Evolutionary conservation across 2,113 vertebrate genomes (phyloP), one percentile per base, ranked within the genome.

Genomic region (Pteruthius melanotis): DNA sequence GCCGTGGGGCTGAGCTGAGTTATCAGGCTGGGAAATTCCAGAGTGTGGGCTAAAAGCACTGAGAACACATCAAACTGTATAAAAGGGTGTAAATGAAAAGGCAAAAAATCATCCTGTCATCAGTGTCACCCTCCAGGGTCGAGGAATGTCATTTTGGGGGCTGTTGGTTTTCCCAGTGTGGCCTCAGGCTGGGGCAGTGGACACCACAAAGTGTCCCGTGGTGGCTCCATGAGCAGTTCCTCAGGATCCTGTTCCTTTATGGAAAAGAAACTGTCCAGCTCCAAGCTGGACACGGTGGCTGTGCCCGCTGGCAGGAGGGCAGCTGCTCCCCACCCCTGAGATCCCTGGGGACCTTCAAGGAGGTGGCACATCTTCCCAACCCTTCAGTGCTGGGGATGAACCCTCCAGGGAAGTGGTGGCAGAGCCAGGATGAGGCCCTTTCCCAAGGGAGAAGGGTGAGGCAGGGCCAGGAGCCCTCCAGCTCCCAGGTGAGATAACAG

Each of bases 171-270:
- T 60, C 70, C 53, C 3, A 0, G 18, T 4, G 49, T 1, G 10
- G 19, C 44, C 21, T 50, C 39, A 14, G 59, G 47, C 8, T 72
- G 83, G 39, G 33, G 21, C 50, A 40, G 33, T 5, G 57, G 54
- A 12, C 10, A 19, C 31, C 49, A 15, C 0, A 0, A 27, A 49
- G 10, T 22, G 27, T 57, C 63, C 45, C 12, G 1, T 1, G 2
- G 20, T 26, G 61, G 28, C 64, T 68, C 6, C 0, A 0, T 26
- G 50, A 47, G 74, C 42, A 49, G 7, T 7, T 87, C 37, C 69
- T 56, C 0, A 0, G 42, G 27, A 17, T 49, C 1, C 0, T 8
- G 2, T 40, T 68, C 27, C 39, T 10, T 50, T 6, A 3, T 0
- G 26, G 49, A 23, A 52, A 17, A 72, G 20, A 18, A 54, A 16